Evolutionary conservation across 2,113 vertebrate genomes (phyloP).

Genomic region (Brachyistius frenatus): DNA sequence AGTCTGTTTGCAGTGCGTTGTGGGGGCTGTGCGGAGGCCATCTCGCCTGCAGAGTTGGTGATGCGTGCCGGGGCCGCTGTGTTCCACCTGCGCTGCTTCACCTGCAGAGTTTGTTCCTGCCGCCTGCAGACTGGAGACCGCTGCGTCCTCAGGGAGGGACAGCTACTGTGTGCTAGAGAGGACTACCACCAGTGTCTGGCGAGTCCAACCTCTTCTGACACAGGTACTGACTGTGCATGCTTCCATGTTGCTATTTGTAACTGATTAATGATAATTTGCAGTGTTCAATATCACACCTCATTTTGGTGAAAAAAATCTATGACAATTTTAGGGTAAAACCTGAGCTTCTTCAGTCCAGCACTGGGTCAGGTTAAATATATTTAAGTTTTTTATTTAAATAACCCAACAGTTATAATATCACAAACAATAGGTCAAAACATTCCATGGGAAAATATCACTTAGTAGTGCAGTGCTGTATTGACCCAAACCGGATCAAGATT

Average conservation of each 20-base stretch:
- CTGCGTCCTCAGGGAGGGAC: constrained; percentile 94
- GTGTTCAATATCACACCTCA: no score
- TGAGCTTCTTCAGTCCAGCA: no score
- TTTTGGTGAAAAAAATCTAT: no score
- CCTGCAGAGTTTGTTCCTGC: constrained; percentile 93
- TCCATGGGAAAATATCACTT: no score
- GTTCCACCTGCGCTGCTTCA: constrained; percentile 97
- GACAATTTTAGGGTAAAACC: no score
- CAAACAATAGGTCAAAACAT: no score
- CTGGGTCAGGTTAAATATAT: no score
- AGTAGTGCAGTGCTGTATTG: no score
- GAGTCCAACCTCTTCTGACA: constrained; percentile 91
- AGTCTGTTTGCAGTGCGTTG: constrained; percentile 94
- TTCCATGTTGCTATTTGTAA: not conserved
- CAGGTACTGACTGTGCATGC: constrained; percentile 83
- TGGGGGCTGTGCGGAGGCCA: constrained; percentile 88
- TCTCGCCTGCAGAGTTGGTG: constrained; percentile 93
- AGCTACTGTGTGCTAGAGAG: constrained; percentile 93
- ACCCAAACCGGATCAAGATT: no score
- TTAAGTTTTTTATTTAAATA: no score
- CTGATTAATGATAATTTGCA: no score
- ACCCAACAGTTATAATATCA: no score
- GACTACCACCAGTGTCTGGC: constrained; percentile 91
- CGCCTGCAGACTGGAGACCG: constrained; percentile 94
- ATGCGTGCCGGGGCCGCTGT: constrained; percentile 92